phyloP scores from a whole-genome alignment of 2,113 vertebrate genomes.

The Brachyistius frenatus region DNA sequence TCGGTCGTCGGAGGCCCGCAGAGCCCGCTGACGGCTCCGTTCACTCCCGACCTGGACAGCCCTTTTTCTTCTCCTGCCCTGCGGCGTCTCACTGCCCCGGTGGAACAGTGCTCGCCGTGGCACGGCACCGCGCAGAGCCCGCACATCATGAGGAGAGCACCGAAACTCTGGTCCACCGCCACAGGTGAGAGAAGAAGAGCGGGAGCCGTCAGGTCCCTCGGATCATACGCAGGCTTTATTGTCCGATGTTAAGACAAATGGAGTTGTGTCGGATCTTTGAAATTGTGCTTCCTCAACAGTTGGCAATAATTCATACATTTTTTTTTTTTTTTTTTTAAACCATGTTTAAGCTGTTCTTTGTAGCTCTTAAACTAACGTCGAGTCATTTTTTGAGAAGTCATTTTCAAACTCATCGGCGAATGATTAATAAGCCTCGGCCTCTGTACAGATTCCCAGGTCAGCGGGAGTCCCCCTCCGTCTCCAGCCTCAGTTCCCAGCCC shows the following conservation, averaged over 20 bases:
- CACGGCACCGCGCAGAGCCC: slow-evolving; percentile 87
- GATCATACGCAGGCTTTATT: neutral
- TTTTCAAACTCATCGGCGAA: neutral
- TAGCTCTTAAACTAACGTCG: neutral
- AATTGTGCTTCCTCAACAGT: neutral
- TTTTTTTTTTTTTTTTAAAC: neutral
- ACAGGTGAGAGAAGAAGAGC: slow-evolving; percentile 81
- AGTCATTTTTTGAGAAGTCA: neutral
- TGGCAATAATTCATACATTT: neutral
- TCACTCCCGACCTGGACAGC: slow-evolving; percentile 85
- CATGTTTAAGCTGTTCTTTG: too few species aligned
- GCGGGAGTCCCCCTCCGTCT: slow-evolving; percentile 66
- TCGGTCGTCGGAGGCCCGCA: slow-evolving; percentile 78
- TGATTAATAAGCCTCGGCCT: neutral
- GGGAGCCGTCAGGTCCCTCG: neutral
- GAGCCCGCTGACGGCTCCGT: slow-evolving; percentile 76
- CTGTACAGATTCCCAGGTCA: slow-evolving; percentile 73
- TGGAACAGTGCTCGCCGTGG: slow-evolving; percentile 86
- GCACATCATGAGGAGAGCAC: slow-evolving; percentile 86
- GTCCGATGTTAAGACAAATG: neutral
- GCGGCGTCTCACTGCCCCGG: slow-evolving; percentile 78
- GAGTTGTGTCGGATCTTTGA: too few species aligned
- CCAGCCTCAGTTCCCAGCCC: slow-evolving; percentile 62
- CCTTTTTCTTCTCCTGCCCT: slow-evolving; percentile 85
- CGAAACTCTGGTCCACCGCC: slow-evolving; percentile 91